Base-by-base conservation (phyloP, 1,140 invertebrate genomes). In the Belonocnema kinseyi region DNA sequence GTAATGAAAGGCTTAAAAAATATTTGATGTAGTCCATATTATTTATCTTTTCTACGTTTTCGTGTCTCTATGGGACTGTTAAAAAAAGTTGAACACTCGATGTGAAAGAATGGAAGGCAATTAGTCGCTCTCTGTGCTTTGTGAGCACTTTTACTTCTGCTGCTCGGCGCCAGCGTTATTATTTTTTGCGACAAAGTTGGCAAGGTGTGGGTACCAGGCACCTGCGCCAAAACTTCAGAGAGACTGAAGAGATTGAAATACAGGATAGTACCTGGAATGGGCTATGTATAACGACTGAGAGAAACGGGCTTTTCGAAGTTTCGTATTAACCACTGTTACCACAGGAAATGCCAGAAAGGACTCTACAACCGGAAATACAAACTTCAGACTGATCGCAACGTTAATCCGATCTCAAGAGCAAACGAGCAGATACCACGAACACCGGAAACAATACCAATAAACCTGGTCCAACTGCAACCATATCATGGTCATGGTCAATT, bases 361-460 rank as follows among this genome's bases (percentile, higher is more conserved):
- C 61, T 66, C 40, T 3, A 14, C 61, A 66, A 66, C 33, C 61
- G 61, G 61, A 66, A 66, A 66, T 33, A 33, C 61, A 66, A 66
- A 66, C 61, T 66, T 16, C 12, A 66, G 61, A 66, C 61, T 66
- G 61, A 66, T 66, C 61, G 61, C 26, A 33, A 66, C 61, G 61
- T 66, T 66, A 66, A 66, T 66, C 61, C 13, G 61, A 66, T 66
- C 61, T 66, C 16, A 40, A 26, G 33, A 40, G 33, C 61, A 33
- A 66, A 66, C 61, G n/a, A 66, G 26, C 61, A 33, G 58, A 21
- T 66, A 66, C 61, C 61, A 66, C 61, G 61, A 66, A 66, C 26
- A 66, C 61, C 61, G 61, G 61, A 66, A 66, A 66, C 61, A 66
- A 66, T n/a, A 66, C 61, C 61, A 66, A 66, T 66, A 66, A 66